Evolutionary conservation across 2,797 vertebrate genomes (phyloP), one percentile per base, ranked within the genome.

Genomic region (Alcedo quadribrachys): DNA sequence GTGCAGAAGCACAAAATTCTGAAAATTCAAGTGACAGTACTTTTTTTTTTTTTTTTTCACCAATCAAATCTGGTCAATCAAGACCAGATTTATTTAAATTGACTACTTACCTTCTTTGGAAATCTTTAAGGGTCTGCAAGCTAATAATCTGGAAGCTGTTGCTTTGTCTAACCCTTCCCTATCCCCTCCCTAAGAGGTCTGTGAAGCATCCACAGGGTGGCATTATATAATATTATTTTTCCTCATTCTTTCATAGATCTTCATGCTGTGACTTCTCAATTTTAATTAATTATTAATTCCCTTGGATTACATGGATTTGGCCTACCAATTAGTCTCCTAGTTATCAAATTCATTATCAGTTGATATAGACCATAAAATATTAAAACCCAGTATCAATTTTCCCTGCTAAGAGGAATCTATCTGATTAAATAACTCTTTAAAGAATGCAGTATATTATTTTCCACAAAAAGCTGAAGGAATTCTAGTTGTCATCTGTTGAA

Each of bases 131-230:
- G 4, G 5, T 28, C 21, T 43, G 33, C 28, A 67, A 45, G 42
- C 5, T 42, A 65, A n/a, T 35, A 50, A 61, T 16, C 12, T 21
- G 54, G 27, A 78, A 66, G n/a, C 5, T 43, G 16, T 28, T 78
- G 11, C 12, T 74, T 75, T 58, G 27, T 50, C 21, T 57, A 14
- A 24, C 5, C 40, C 71, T 22, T 78, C 4, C 58, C 22, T 75
- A 5, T 27, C 11, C 25, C 25, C 9, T 54, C 32, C 40, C 12
- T 43, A 43, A 74, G 28, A 87, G 6, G n/a, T 61, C 61, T 45
- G 8, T 60, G 50, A 82, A 80, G 15, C 28, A 74, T 74, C 82
- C 87, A 95, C 89, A 96, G 92, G 87, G 62, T 91, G 85, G 37
- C 79, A 82, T 92, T 85, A 61, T 3, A 5, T 20, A 89, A 78